Evolutionary conservation across 2,797 vertebrate species (phyloP).

Genomic region (Hozukius guyotensis): DNA sequence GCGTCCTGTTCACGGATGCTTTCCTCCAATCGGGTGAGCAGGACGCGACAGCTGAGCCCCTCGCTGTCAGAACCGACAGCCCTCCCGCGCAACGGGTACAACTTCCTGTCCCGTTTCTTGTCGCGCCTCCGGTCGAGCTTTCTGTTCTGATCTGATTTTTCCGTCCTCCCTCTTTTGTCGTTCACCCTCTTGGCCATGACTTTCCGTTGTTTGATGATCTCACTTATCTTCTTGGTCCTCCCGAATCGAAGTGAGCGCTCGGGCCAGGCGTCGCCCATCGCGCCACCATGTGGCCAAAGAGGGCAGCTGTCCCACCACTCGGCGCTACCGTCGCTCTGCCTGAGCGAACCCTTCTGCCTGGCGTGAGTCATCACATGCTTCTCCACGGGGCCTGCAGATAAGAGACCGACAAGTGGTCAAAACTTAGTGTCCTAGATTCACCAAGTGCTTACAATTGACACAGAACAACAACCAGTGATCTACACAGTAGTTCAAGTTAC

Average conservation of each 20-base stretch:
- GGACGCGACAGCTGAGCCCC: slow-evolving; percentile 91
- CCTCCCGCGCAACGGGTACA: slow-evolving; percentile 90
- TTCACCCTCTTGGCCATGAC: slow-evolving; percentile 52
- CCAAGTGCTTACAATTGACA: neutral
- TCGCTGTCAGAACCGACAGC: slow-evolving; percentile 80
- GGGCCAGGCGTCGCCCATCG: slow-evolving; percentile 75
- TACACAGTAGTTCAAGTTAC: neutral
- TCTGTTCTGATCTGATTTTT: slow-evolving; percentile 41
- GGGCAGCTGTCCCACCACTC: slow-evolving; percentile 74
- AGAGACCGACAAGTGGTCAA: slow-evolving; percentile 36
- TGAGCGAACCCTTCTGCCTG: slow-evolving; percentile 78
- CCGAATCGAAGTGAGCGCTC: slow-evolving; percentile 78
- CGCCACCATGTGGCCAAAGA: slow-evolving; percentile 79
- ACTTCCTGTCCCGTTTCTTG: slow-evolving; percentile 84
- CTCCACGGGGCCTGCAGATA: slow-evolving; percentile 65
- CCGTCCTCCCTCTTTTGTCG: slow-evolving; percentile 31
- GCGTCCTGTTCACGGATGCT: slow-evolving; percentile 44
- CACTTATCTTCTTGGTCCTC: slow-evolving; percentile 78
- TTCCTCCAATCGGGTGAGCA: slow-evolving; percentile 90
- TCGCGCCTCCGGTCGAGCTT: slow-evolving; percentile 56
- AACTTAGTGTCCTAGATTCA: slow-evolving; percentile 17
- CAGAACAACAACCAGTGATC: neutral
- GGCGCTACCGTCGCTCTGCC: slow-evolving; percentile 58
- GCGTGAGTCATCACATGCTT: slow-evolving; percentile 89
- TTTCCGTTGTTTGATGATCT: slow-evolving; percentile 57